phyloP scores from a whole-genome alignment of 2,113 vertebrate genomes.

The Campylomormyrus tamandua region DNA sequence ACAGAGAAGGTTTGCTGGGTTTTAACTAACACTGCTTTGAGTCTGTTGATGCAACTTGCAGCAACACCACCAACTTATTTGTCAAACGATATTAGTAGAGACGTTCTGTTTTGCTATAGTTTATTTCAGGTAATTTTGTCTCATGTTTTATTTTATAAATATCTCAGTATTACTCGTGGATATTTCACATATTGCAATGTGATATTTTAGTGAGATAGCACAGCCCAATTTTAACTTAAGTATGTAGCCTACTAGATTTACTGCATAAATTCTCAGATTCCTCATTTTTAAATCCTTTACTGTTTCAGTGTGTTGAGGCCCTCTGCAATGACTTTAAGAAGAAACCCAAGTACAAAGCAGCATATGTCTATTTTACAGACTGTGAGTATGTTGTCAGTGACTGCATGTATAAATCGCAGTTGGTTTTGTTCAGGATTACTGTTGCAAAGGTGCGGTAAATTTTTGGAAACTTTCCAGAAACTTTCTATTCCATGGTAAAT shows the following conservation, averaged over 20 bases:
- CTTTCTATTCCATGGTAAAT: not conserved
- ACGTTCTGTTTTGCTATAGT: not conserved
- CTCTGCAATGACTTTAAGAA: conserved; percentile 80
- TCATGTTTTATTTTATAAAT: not conserved
- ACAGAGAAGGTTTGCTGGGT: conserved; percentile 69
- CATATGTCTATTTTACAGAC: conserved; percentile 93
- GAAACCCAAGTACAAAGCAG: conserved; percentile 86
- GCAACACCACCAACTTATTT: not conserved
- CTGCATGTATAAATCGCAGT: not conserved
- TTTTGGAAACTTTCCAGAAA: not conserved
- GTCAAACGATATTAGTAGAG: not conserved
- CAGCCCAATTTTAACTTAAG: not conserved
- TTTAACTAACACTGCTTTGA: not conserved
- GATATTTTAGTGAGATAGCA: not conserved
- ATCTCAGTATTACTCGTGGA: not conserved
- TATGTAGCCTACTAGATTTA: not conserved
- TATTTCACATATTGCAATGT: not conserved
- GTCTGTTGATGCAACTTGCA: not conserved
- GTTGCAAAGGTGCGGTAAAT: not conserved
- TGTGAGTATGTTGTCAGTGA: conserved; percentile 67
- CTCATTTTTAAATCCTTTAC: not conserved
- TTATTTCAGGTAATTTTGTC: not conserved
- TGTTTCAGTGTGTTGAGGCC: conserved; percentile 77
- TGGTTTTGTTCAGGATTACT: not conserved
- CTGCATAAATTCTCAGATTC: not conserved